phyloP scores from a whole-genome alignment of 2,888 invertebrate genomes.

The Hirtodrosophila trivittata region DNA sequence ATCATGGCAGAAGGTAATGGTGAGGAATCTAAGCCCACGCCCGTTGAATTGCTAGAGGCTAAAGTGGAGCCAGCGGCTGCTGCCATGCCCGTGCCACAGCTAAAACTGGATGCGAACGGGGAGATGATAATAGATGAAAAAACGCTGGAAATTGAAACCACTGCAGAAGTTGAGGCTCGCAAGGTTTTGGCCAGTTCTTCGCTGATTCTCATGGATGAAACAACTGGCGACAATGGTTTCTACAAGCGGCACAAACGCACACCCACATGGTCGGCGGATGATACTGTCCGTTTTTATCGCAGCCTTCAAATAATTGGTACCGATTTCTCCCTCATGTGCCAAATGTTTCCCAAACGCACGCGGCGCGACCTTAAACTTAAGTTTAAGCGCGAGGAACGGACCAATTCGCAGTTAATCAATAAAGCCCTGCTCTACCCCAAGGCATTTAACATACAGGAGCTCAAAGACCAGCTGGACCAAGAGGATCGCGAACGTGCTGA shows the following conservation, averaged over 20 bases:
- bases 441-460: slow-evolving; percentile 87
- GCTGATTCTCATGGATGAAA: slow-evolving; percentile 88
- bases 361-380: slow-evolving; percentile 94
- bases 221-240: slow-evolving; percentile 85
- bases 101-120: slow-evolving; percentile 93
- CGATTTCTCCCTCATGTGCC: slow-evolving; percentile 95
- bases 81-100: slow-evolving; percentile 89
- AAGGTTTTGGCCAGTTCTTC: slow-evolving; percentile 87
- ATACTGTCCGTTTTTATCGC: slow-evolving; percentile 95
- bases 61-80: slow-evolving; percentile 62
- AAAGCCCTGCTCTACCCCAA: slow-evolving; percentile 89
- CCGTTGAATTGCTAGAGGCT: slow-evolving; percentile 46
- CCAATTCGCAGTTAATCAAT: slow-evolving; percentile 89
- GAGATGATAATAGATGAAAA: slow-evolving; percentile 93
- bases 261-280: slow-evolving; percentile 90
- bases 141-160: slow-evolving; percentile 90
- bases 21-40: slow-evolving; percentile 50
- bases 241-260: slow-evolving; percentile 88
- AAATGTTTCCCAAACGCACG: slow-evolving; percentile 91
- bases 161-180: slow-evolving; percentile 86
- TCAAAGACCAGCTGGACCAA: slow-evolving; percentile 85
- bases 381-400: slow-evolving; percentile 95
- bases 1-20: slow-evolving; percentile 79
- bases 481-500: slow-evolving; percentile 82
- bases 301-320: slow-evolving; percentile 95